phyloP scores from a whole-genome alignment of 2,797 vertebrate genomes.

The Austrolebias charrua region DNA sequence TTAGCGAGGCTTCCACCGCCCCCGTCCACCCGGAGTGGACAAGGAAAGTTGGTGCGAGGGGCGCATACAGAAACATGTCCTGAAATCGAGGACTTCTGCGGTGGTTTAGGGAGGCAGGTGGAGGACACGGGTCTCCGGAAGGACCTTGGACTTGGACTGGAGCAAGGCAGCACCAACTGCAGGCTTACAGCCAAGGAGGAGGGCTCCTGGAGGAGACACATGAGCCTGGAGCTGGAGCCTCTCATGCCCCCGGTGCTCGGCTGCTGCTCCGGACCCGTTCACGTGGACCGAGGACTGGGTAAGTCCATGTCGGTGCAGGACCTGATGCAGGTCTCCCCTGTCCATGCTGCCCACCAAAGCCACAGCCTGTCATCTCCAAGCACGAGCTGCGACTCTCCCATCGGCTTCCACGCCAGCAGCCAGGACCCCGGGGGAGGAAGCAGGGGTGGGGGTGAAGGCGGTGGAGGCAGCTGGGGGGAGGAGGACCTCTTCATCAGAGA shows the following conservation, averaged over 20 bases:
- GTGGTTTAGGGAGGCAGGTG: slow-evolving; percentile 75
- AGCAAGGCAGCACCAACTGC: neutral
- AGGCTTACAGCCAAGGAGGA: slow-evolving; percentile 82
- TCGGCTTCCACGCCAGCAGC: slow-evolving; percentile 76
- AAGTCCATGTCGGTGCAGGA: slow-evolving; percentile 94
- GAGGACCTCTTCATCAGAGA: slow-evolving; percentile 95
- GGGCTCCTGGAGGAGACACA: slow-evolving; percentile 87
- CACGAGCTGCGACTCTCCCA: slow-evolving; percentile 77
- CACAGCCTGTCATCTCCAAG: slow-evolving; percentile 75
- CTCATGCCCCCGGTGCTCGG: slow-evolving; percentile 72
- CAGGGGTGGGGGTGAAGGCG: slow-evolving; percentile 39
- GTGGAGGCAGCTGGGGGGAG: slow-evolving; percentile 86
- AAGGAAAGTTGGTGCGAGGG: slow-evolving; percentile 42
- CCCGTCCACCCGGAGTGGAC: slow-evolving; percentile 84
- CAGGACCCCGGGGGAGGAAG: slow-evolving; percentile 71
- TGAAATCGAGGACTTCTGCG: slow-evolving; percentile 67
- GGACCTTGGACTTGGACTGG: slow-evolving; percentile 39
- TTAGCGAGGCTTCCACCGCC: slow-evolving; percentile 77
- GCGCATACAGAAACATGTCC: slow-evolving; percentile 55
- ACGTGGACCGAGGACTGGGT: slow-evolving; percentile 80
- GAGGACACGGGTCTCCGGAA: slow-evolving; percentile 70
- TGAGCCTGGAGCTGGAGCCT: slow-evolving; percentile 88
- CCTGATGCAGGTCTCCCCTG: slow-evolving; percentile 84
- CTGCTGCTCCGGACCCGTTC: slow-evolving; percentile 61
- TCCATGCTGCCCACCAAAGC: slow-evolving; percentile 73